Percentiles rank a stretch among this genome's conserved stretches.
phyloP scores from a whole-genome alignment of 1,140 invertebrate genomes.

The Phymorhynchus buccinoides region DNA sequence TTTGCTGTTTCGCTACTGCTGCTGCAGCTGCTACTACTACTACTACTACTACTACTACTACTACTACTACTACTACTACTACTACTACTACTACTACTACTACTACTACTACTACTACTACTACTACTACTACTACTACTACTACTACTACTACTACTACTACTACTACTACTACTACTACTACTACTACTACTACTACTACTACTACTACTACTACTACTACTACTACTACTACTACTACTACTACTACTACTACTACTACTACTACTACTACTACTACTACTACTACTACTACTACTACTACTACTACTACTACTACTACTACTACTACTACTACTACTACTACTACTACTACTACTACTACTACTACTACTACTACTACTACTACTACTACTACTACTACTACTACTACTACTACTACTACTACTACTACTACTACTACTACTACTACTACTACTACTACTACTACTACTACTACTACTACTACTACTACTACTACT shows the following conservation, averaged over 20 bases:
- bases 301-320: conserved; percentile 16
- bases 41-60: conserved; percentile 17
- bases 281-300: neutral
- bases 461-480: neutral
- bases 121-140: neutral
- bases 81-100: neutral
- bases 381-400: conserved; percentile 85
- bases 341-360: conserved; percentile 77
- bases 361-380: conserved; percentile 81
- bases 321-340: conserved; percentile 73
- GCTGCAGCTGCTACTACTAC: conserved; percentile 9
- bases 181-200: conserved; percentile 15
- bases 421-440: conserved; percentile 89
- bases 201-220: conserved; percentile 14
- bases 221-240: conserved; percentile 17
- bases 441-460: conserved; percentile 23
- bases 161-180: conserved; percentile 17
- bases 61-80: neutral
- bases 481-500: neutral
- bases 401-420: conserved; percentile 77
- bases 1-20: neutral
- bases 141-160: conserved; percentile 8
- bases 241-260: conserved; percentile 25
- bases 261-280: neutral
- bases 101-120: neutral